Evolutionary conservation across 2,888 invertebrate genomes (phyloP).

Genomic region (Leuctra nigra): DNA sequence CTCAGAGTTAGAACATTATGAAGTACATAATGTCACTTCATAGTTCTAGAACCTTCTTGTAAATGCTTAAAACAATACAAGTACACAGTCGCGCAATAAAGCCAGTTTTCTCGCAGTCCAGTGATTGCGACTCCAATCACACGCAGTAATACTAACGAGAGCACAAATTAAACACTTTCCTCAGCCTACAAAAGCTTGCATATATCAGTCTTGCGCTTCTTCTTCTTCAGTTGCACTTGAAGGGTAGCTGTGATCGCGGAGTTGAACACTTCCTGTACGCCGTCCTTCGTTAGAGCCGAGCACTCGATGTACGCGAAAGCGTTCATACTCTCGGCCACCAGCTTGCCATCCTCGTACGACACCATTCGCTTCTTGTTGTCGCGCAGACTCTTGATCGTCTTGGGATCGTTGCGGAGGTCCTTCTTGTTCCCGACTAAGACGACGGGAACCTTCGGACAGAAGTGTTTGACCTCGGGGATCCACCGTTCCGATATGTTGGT

Average conservation of each 20-base stretch:
- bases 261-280: constrained; percentile 52
- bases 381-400: constrained; percentile 41
- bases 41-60: too few relatives aligned
- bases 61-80: too few relatives aligned
- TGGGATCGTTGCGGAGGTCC: constrained; percentile 40
- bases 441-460: constrained; percentile 48
- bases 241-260: constrained; percentile 50
- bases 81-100: too few relatives aligned
- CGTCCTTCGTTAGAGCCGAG: constrained; percentile 53
- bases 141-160: too few relatives aligned
- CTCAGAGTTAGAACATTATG: too few relatives aligned
- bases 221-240: constrained; percentile 35
- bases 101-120: constrained; percentile 28
- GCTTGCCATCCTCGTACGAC: constrained; percentile 45
- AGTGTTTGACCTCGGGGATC: constrained; percentile 49
- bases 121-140: too few relatives aligned
- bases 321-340: constrained; percentile 49
- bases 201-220: constrained; percentile 5
- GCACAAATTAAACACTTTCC: too few relatives aligned
- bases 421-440: constrained; percentile 49
- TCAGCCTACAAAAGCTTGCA: not conserved
- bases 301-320: constrained; percentile 52
- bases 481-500: constrained; percentile 51
- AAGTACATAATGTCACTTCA: too few relatives aligned
- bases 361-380: constrained; percentile 51